Base-by-base conservation (phyloP, 2,888 invertebrate species). In the Melanostoma scalare region DNA sequence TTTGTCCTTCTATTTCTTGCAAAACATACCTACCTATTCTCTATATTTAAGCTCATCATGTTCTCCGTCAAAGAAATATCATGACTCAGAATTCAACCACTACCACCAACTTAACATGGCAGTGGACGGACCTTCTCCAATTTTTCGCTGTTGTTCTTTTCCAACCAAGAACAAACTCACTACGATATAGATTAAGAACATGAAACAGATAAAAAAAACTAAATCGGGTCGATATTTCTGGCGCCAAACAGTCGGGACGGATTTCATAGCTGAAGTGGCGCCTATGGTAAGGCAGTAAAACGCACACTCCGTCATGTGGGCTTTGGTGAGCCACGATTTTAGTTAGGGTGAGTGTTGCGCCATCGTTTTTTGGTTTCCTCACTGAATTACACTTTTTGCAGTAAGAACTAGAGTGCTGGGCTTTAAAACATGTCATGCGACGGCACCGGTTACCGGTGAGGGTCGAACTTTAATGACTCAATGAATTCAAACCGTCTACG, bases 231-330 rank as follows among this genome's bases (percentile, higher is more conserved):
- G 89, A 89, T 89, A 89, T 87, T 87, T 85, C 84, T 86, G 89
- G 89, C 89, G 89, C 89, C 89, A 89, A 86, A 86, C 86, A 87
- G 89, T 87, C 89, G 89, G 89, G 89, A 89, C 89, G 88, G 88
- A 88, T 88, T 89, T 89, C 89, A 89, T 89, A 89, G 89, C 89
- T 89, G 86, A 89, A 89, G 88, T 89, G 89, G 89, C 89, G 89
- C 89, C 89, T 89, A 89, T 87, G 87, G 77, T 60, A 58, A 84
- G 79, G 79, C 84, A 79, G 74, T 75, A 75, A 20, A 79, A 75
- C 84, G 75, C 79, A 75, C 71, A 79, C 84, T 79, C 67, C 55
- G 69, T 48, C 67, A 67, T 65, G 46, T 82, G 61, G 68, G 55
- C 38, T 53, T 33, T 58, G 55, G 53, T 6, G n/a, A n/a, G 60